Base-by-base conservation (phyloP, 1,140 invertebrate genomes). In the Cotesia typhae region DNA sequence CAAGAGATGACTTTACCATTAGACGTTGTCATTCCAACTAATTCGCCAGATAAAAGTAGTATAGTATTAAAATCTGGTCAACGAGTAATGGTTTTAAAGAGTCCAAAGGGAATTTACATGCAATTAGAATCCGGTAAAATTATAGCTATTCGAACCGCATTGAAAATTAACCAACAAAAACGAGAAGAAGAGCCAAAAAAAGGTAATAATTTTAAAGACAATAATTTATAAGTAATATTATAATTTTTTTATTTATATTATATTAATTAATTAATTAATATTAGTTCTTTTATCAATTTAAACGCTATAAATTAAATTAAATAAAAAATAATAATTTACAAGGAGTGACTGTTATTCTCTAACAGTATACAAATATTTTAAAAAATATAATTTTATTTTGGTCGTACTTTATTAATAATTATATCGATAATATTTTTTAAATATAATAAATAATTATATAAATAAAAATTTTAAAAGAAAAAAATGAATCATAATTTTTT, bases 51-150 rank as follows among this genome's bases (percentile, higher is more conserved):
- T 76, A 93, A 94, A 79, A 92, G 91, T 20, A 94, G 93, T 78
- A 96, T 95, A 71, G 93, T 95, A 6, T 87, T 98, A 14, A 96
- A 96, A 82, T 94, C 95, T 4, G 96, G 96, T 0, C 95, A 98
- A 83, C 91, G 95, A 76, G 95, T 98, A 0, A 93, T 97, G 89
- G 95, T 98, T 3, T 89, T 98, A 1, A 97, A 97, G 82, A 97
- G 95, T 14, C 93, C 95, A 0, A 97, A 97, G 87, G 96, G 96
- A 41, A 96, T 98, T 72, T 98, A 98, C 84, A 95, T 98, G 91
- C 94, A 97, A 75, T 87, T 97, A 28, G 95, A 96, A 81, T 96
- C 95, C 80, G 95, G 96, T n/a, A 97, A 97, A 88, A 96, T 98
- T 71, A 97, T 98, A 80, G 95, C 96, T n/a, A 97, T 98, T 72